phyloP scores from a whole-genome alignment of 1,140 invertebrate species.

The Myzus persicae region DNA sequence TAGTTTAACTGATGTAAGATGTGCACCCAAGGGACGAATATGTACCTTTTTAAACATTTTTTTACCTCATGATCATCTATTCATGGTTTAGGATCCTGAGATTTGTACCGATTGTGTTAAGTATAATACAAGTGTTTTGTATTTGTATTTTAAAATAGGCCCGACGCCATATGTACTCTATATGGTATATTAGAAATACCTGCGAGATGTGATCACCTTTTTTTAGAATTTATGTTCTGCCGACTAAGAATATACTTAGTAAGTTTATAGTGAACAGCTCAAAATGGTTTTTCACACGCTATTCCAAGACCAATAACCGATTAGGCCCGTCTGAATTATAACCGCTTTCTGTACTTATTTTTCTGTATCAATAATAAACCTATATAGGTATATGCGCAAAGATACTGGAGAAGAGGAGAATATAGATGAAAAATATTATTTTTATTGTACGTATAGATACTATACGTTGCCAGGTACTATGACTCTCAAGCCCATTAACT shows the following conservation, averaged over 20 bases:
- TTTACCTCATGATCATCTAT: not conserved
- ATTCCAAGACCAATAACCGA: not conserved
- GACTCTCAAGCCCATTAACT: constrained; percentile 22
- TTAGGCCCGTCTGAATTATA: not conserved
- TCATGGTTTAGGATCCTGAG: not conserved
- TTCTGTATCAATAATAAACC: not conserved
- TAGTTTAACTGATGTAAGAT: constrained; percentile 25
- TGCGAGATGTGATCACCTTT: not conserved
- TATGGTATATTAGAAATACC: not conserved
- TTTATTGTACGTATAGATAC: not conserved
- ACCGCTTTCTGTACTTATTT: not conserved
- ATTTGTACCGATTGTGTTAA: not conserved
- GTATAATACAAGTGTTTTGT: not conserved
- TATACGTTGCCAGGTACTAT: not conserved
- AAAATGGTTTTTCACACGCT: not conserved
- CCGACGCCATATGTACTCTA: not conserved
- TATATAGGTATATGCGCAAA: no score
- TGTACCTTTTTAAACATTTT: constrained; percentile 36
- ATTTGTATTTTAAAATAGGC: not conserved
- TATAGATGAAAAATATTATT: not conserved
- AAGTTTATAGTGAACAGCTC: not conserved
- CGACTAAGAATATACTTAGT: not conserved
- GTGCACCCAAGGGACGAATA: constrained; percentile 31
- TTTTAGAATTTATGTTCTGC: not conserved
- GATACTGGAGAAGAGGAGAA: not conserved